phyloP scores from a whole-genome alignment of 2,797 vertebrate species.

The Leuciscus waleckii region DNA sequence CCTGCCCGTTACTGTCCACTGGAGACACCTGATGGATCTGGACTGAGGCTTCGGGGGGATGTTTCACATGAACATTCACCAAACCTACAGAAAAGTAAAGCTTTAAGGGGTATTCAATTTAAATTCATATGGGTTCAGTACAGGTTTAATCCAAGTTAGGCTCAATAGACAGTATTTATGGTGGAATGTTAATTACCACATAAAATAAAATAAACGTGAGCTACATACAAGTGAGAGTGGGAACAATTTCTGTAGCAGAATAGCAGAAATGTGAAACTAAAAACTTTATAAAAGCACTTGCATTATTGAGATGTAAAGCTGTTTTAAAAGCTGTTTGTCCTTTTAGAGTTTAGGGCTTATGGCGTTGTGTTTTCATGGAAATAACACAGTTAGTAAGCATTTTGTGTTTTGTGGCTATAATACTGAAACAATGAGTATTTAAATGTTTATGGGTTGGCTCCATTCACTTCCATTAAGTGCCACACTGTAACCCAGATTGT shows the following conservation, averaged over 20 bases:
- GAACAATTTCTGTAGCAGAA: neutral
- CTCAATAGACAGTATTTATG: too few species aligned
- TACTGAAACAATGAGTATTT: neutral
- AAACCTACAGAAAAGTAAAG: constrained; percentile 59
- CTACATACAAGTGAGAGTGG: neutral
- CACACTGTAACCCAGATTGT: neutral
- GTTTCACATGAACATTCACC: constrained; percentile 97
- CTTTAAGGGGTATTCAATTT: neutral
- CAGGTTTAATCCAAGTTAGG: neutral
- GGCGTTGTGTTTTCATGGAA: neutral
- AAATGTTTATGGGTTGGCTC: neutral
- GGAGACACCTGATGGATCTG: constrained; percentile 98
- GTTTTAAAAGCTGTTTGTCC: neutral
- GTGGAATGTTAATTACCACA: neutral
- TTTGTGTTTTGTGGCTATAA: neutral
- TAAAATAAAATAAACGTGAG: neutral
- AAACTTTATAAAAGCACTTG: neutral
- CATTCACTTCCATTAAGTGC: neutral
- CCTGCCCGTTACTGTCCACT: constrained; percentile 83
- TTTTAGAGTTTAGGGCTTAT: neutral
- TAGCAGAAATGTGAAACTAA: neutral
- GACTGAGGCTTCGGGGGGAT: constrained; percentile 95
- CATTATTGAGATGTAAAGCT: neutral
- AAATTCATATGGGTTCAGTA: neutral
- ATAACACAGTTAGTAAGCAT: neutral